Conservation (phyloP, 2,888 invertebrate species). For the Sepiola atlantica region DNA sequence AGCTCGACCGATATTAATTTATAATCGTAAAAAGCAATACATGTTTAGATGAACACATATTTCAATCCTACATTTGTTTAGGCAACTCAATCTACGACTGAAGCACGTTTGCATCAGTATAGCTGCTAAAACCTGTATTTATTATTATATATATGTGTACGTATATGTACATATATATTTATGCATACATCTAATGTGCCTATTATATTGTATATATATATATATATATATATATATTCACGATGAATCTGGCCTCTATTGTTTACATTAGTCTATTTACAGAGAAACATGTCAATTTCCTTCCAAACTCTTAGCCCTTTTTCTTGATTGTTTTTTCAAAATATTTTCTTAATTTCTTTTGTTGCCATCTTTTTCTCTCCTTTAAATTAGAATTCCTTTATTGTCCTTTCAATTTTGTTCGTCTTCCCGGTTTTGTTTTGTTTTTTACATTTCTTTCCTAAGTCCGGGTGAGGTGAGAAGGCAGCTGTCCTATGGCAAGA, state of each 20-base stretch:
- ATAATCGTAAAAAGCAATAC: no score
- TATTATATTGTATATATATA: no score
- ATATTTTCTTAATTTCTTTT: background rate
- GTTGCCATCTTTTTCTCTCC: background rate
- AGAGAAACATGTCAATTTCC: background rate
- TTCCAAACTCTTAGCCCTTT: background rate
- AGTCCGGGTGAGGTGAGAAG: no score
- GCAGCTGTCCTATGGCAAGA: background rate
- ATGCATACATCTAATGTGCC: no score
- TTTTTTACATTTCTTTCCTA: no score
- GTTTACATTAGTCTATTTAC: background rate
- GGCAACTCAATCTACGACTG: no score
- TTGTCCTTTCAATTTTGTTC: background rate
- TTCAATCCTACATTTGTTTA: no score
- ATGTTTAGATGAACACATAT: no score
- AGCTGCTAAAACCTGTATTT: no score
- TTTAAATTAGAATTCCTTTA: background rate
- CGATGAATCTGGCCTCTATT: background rate
- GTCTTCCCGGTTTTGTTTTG: background rate
- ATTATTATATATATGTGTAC: background rate
- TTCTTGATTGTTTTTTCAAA: background rate
- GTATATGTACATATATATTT: no score
- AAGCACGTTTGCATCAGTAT: no score
- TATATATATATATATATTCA: background rate
- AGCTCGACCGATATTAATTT: no score